Evolutionary conservation across 2,888 invertebrate species (phyloP).

Genomic region (Scaptomyza tumidula): DNA sequence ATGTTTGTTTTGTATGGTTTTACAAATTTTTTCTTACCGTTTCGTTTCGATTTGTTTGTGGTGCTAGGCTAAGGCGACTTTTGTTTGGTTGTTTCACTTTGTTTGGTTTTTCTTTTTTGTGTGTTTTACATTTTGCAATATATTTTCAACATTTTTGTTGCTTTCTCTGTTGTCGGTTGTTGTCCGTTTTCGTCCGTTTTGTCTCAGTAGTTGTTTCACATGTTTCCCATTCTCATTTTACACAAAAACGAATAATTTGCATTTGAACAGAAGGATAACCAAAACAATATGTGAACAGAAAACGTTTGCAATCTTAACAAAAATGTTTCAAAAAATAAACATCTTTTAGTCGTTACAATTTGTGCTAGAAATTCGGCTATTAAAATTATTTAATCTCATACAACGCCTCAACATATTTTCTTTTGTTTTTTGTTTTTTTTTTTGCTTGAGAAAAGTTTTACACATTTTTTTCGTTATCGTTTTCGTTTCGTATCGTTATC

Average conservation of each 20-base stretch:
- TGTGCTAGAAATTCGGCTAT: constrained; percentile 80
- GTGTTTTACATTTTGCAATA: constrained; percentile 61
- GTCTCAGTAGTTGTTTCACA: constrained; percentile 13
- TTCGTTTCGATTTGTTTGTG: constrained; percentile 65
- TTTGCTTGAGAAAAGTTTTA: constrained; percentile 67
- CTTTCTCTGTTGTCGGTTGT: constrained; percentile 48
- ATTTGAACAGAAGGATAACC: constrained; percentile 46
- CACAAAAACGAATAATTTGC: constrained; percentile 61
- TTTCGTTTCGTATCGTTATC: constrained; percentile 33
- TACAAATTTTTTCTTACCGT: constrained; percentile 53
- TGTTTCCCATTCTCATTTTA: constrained; percentile 49
- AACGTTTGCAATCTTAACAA: constrained; percentile 29
- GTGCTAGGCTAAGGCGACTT: constrained; percentile 78
- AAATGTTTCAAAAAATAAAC: constrained; percentile 19
- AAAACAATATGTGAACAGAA: constrained; percentile 37
- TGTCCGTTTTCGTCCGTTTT: constrained; percentile 49
- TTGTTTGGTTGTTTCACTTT: constrained; percentile 76
- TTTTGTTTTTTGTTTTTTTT: constrained; percentile 16
- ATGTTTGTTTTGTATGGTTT: constrained; percentile 43
- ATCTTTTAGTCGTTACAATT: constrained; percentile 68
- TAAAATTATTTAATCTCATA: constrained; percentile 75
- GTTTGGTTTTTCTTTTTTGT: constrained; percentile 30
- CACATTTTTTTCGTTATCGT: constrained; percentile 40
- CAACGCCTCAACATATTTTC: constrained; percentile 32
- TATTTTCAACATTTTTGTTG: constrained; percentile 52